A percentile compares a stretch with the other conserved stretches of the same genome.
Evolutionary conservation across 2,888 invertebrate genomes (phyloP).

Genomic region (Stenotaenia linearis): DNA sequence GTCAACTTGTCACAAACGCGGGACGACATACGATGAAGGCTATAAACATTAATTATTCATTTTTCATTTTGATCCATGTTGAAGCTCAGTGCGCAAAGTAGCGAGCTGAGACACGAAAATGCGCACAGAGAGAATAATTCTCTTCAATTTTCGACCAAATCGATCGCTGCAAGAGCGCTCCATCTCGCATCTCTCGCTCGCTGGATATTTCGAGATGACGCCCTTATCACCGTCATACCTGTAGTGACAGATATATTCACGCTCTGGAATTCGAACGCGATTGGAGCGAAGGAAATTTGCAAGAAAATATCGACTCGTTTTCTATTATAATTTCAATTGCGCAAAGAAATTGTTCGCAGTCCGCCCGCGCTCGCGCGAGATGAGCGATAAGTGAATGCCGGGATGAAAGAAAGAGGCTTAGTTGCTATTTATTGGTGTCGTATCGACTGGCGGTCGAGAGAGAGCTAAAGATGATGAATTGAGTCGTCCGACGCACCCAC

Average conservation of each 20-base stretch:
- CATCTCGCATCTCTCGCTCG: not conserved
- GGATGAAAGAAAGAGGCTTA: not conserved
- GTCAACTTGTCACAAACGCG: not conserved
- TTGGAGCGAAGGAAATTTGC: slow-evolving; percentile 13
- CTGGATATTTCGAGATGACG: slow-evolving; percentile 1
- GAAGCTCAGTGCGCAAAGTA: not conserved
- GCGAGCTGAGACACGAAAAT: not conserved
- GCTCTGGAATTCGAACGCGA: not conserved
- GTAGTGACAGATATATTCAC: slow-evolving; percentile 14
- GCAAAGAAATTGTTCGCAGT: not conserved
- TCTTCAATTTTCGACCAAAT: slow-evolving; percentile 6
- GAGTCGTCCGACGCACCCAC: not conserved
- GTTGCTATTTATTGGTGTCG: slow-evolving; percentile 10
- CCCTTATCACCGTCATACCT: slow-evolving; percentile 14
- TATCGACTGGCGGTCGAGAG: not conserved
- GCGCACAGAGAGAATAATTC: slow-evolving; percentile 7
- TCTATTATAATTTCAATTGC: not conserved
- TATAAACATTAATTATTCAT: slow-evolving; percentile 6
- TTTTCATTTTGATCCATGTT: not conserved
- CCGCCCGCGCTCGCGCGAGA: not conserved
- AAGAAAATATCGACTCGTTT: not conserved
- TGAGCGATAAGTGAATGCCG: not conserved
- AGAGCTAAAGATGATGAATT: not conserved
- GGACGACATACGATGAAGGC: not conserved
- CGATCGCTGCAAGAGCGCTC: slow-evolving; percentile 1